Evolutionary conservation across 2,888 invertebrate genomes (phyloP).

Genomic region (Phyllotreta striolata): DNA sequence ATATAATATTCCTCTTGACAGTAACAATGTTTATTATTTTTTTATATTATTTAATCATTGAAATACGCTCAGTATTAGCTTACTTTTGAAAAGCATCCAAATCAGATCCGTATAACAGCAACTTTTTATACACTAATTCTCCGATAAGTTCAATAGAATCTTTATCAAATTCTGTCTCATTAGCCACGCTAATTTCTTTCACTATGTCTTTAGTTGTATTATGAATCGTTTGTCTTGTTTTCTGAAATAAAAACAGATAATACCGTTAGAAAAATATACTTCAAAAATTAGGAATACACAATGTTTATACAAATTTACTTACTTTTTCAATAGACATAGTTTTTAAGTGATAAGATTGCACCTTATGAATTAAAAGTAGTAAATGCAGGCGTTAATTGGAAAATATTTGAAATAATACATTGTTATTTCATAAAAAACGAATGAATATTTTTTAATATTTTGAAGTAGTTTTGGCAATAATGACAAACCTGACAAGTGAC

Average conservation of each 20-base stretch:
- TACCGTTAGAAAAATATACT: not conserved
- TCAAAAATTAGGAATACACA: not conserved
- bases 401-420: too few species aligned
- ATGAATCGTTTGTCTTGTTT: conserved; percentile 66
- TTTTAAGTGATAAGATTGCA: not conserved
- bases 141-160: conserved; percentile 68
- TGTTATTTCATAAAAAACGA: too few species aligned
- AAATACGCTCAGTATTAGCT: conserved; percentile 37
- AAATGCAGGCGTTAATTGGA: not conserved
- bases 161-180: conserved; percentile 64
- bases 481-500: too few species aligned
- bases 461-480: too few species aligned
- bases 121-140: conserved; percentile 68
- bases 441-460: too few species aligned
- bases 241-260: conserved; percentile 62
- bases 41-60: not conserved
- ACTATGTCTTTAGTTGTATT: conserved; percentile 66
- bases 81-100: conserved; percentile 74
- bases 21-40: not conserved
- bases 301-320: conserved; percentile 8
- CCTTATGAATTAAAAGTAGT: too few species aligned
- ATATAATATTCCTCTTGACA: not conserved
- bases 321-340: conserved; percentile 33
- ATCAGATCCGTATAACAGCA: conserved; percentile 66
- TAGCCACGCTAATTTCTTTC: conserved; percentile 64